A percentile compares a stretch with the other conserved stretches of the same genome.
These are phyloP conservation scores for Amblyteles armatorius DNA, from an alignment of 2,888 invertebrate species.

Conservation along the genomic window DNA sequence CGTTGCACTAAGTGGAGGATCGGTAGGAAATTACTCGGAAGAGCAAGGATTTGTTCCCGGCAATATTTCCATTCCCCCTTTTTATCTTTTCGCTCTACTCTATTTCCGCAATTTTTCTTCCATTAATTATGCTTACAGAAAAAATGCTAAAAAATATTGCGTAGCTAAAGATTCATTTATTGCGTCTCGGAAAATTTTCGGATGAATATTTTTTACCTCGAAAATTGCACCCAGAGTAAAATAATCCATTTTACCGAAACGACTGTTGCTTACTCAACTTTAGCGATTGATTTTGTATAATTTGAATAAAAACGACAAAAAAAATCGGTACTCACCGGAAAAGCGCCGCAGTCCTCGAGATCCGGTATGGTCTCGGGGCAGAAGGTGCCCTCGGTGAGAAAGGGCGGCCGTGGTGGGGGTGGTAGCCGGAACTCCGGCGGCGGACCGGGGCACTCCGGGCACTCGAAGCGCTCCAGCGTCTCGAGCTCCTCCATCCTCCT, in stretches of 20 bases:
- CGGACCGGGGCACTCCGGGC: conserved; percentile 90
- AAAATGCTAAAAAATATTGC: too few relatives aligned
- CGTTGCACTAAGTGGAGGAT: conserved; percentile 57
- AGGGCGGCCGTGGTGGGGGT: conserved; percentile 91
- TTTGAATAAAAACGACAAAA: neutral
- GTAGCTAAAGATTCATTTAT: too few relatives aligned
- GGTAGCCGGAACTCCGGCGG: conserved; percentile 91
- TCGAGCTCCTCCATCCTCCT: conserved; percentile 91
- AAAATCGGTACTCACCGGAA: conserved; percentile 88
- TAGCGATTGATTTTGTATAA: neutral
- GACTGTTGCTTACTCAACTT: too few relatives aligned
- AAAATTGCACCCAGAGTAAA: too few relatives aligned
- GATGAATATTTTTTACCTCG: too few relatives aligned
- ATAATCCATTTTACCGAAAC: too few relatives aligned
- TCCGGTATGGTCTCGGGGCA: conserved; percentile 90
- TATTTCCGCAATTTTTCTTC: too few relatives aligned
- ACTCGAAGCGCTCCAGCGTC: conserved; percentile 89
- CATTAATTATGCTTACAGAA: too few relatives aligned
- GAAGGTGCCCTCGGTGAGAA: conserved; percentile 88
- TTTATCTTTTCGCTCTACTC: too few relatives aligned
- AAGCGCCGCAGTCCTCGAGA: conserved; percentile 91
- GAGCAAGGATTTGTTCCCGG: conserved; percentile 63
- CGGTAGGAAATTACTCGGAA: conserved; percentile 68
- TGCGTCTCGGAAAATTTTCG: too few relatives aligned
- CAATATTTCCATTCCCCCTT: neutral